Evolutionary conservation across 2,797 vertebrate genomes (phyloP), one percentile per base, ranked within the genome.

Genomic region (Chromobotia macracanthus): DNA sequence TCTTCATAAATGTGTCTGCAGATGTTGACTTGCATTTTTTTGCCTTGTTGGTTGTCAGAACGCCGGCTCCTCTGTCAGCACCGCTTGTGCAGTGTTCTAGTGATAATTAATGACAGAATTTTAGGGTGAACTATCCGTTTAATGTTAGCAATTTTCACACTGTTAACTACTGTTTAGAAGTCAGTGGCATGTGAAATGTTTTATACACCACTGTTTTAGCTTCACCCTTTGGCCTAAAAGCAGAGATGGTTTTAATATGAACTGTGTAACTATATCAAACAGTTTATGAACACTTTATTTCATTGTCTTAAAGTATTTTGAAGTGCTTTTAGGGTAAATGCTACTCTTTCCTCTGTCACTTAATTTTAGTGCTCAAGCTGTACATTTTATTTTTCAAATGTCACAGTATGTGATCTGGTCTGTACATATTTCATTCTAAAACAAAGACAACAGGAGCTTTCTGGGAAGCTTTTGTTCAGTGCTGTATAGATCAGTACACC

Each of bases 231-330:
- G 35, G 72, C 84, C 79, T 64, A 85, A 82, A 76, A n/a, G 61
- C 19, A 64, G 23, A 79, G 35, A 41, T 77, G 51, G 61, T 80
- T 84, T 72, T 35, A 13, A 55, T 68, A 28, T 38, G 68, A 63
- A 35, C 50, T 82, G 81, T 85, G 79, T 90, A 83, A 84, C 79
- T 82, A 85, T 85, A 84, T 38, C 5, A 80, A 83, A 82, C 86
- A 87, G 82, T 83, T 84, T 79, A 84, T 83, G 67, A 58, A 78
- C 78, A 77, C 74, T 84, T 88, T 74, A 53, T 80, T 85, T 50
- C 64, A 71, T 88, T 68, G 44, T 64, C 68, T 82, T 80, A 41
- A 61, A 48, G 64, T 66, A 74, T 84, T 82, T 85, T 55, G 79
- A 84, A 83, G 80, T 79, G 48, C 80, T 84, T 80, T 75, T 85